Base-by-base conservation (phyloP, 2,888 invertebrate genomes). In the Netelia fuscicornis region DNA sequence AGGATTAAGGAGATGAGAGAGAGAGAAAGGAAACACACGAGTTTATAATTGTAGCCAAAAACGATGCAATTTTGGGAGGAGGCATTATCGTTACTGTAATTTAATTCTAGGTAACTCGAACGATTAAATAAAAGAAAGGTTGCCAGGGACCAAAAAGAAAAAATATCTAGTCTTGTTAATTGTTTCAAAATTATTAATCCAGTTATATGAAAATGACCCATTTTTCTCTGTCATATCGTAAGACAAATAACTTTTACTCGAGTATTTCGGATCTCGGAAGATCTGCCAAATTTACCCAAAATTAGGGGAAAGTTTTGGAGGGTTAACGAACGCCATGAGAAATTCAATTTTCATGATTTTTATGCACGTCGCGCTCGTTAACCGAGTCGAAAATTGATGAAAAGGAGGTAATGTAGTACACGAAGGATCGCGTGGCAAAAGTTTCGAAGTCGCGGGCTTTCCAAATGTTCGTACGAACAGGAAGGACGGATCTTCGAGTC, bases 401-500 rank as follows among this genome's bases (percentile, higher is more conserved):
- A 20, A 30, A 68, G 37, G 56, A 30, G 1, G 25, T 9, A 44
- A 56, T 25, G n/a, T 54, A 25, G 70, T 48, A 48, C 62, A 65
- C 58, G 80, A 56, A 65, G n/a, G 52, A 17, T 60, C 68, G 68
- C 81, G 74, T 62, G 81, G 60, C 74, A 52, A 58, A 67, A 81
- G 13, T 42, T 74, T 67, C 13, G 44, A 68, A 68, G 48, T 65
- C 42, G 72, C 72, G 79, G 42, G 71, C 25, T 64, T 72, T 64
- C 52, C 44, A 60, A 82, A 82, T 65, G 75, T 70, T 85, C 58
- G 62, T 75, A 58, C 67, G 58, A 62, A 58, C n/a, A 64, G 30
- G 48, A 74, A 68, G 10, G 42, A 62, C 62, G 62, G 30, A 62
- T 62, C 25, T 62, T 62, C 2, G 25, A 25, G 72, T 67, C 54